Evolutionary conservation across 2,888 invertebrate genomes (phyloP).

Genomic region (Eumacrocentrus americanus): DNA sequence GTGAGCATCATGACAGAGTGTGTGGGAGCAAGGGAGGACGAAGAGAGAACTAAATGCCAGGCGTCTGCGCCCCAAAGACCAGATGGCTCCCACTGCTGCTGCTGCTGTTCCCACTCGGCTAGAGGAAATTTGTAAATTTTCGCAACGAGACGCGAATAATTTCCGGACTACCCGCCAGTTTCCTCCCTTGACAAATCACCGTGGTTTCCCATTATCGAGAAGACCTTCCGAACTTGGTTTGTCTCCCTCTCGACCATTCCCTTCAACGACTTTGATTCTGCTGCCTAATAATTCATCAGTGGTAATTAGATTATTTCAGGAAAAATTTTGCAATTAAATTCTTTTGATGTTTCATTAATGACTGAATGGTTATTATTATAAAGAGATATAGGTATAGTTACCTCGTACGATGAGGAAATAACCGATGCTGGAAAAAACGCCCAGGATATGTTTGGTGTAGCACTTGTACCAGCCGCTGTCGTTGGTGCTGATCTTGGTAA

Average conservation of each 20-base stretch:
- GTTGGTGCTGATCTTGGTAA: constrained; percentile 76
- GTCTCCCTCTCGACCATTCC: not conserved
- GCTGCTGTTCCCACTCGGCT: not conserved
- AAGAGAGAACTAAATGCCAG: constrained; percentile 3
- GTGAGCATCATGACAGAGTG: constrained; percentile 24
- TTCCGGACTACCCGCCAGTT: constrained; percentile 57
- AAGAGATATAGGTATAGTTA: constrained; percentile 54
- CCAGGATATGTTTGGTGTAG: constrained; percentile 81
- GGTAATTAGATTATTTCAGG: too few species aligned
- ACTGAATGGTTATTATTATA: too few species aligned
- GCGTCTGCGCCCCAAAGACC: constrained; percentile 27
- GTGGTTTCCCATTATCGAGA: constrained; percentile 58
- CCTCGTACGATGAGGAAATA: constrained; percentile 89
- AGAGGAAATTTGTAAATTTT: constrained; percentile 60
- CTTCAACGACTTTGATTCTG: not conserved
- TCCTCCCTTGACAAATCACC: constrained; percentile 60
- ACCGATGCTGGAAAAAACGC: constrained; percentile 87
- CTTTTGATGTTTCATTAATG: too few species aligned
- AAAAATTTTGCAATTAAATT: too few species aligned
- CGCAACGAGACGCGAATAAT: constrained; percentile 56
- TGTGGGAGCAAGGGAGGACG: constrained; percentile 13
- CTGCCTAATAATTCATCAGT: not conserved
- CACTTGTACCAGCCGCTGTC: constrained; percentile 95
- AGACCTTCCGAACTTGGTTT: constrained; percentile 13
- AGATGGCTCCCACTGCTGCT: constrained; percentile 17